Evolutionary conservation across 2,797 vertebrate species (phyloP).

Genomic region (Peromyscus melanophrys): DNA sequence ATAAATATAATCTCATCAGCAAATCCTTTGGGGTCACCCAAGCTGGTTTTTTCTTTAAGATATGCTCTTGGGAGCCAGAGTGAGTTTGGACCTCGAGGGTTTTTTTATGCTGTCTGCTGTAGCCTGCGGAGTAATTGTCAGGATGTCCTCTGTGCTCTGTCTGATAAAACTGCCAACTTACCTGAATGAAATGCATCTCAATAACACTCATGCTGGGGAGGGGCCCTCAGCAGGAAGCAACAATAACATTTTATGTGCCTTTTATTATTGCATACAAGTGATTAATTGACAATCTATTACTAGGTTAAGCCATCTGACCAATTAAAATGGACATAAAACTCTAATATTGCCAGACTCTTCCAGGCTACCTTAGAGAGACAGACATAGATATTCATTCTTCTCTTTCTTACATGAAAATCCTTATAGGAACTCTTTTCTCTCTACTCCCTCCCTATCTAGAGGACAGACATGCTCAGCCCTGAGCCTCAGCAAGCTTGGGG

Average conservation of each 20-base stretch:
- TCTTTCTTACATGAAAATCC: background rate
- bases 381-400: conserved; percentile 7
- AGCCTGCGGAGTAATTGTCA: conserved; percentile 11
- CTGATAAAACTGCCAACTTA: conserved; percentile 67
- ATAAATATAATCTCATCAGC: conserved; percentile 4
- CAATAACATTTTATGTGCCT: conserved; percentile 72
- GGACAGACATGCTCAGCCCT: background rate
- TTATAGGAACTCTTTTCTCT: conserved; percentile 17
- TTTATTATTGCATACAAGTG: conserved; percentile 78
- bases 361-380: background rate
- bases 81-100: background rate
- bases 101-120: conserved; percentile 24
- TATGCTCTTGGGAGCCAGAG: background rate
- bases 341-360: conserved; percentile 58
- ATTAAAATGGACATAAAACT: conserved; percentile 81
- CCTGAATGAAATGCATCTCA: conserved; percentile 68
- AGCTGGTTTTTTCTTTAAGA: background rate
- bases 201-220: conserved; percentile 15
- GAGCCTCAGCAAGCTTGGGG: background rate
- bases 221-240: conserved; percentile 25
- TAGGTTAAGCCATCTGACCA: conserved; percentile 75
- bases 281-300: conserved; percentile 72
- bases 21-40: conserved; percentile 41
- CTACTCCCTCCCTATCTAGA: background rate
- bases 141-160: conserved; percentile 8